Percentiles rank a stretch among this genome's conserved stretches.
Conservation (phyloP, 2,888 invertebrate genomes). For the Portevinia maculata region DNA sequence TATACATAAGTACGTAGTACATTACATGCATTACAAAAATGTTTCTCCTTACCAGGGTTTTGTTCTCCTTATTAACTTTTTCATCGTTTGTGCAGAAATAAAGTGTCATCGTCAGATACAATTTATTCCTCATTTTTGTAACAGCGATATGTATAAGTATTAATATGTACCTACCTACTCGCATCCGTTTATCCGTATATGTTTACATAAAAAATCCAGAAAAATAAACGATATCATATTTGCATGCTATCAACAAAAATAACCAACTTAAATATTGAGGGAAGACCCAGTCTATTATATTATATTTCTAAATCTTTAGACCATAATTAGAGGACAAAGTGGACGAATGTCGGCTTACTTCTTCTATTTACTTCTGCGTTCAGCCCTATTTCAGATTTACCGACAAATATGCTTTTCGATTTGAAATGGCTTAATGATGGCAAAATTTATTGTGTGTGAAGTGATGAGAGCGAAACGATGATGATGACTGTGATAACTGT, state of each 20-base stretch:
- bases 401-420: conserved; percentile 74
- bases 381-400: conserved; percentile 2
- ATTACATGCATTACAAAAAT: no score
- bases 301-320: neutral
- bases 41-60: no score
- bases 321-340: conserved; percentile 1
- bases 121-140: conserved; percentile 35
- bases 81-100: conserved; percentile 18
- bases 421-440: conserved; percentile 81
- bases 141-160: conserved; percentile 5
- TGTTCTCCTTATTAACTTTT: conserved; percentile 1
- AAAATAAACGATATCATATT: neutral
- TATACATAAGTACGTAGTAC: no score
- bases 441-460: conserved; percentile 82
- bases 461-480: conserved; percentile 62
- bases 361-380: neutral
- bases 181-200: no score
- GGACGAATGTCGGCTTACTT: neutral
- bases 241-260: neutral
- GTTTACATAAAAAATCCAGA: no score
- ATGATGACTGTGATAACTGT: conserved; percentile 51
- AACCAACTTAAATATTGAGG: no score
- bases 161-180: neutral
- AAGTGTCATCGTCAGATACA: conserved; percentile 43
- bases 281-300: no score